These are phyloP conservation scores for Pangasius mekongensis DNA, from an alignment of 2,797 vertebrate species.

Conservation along the genomic window DNA sequence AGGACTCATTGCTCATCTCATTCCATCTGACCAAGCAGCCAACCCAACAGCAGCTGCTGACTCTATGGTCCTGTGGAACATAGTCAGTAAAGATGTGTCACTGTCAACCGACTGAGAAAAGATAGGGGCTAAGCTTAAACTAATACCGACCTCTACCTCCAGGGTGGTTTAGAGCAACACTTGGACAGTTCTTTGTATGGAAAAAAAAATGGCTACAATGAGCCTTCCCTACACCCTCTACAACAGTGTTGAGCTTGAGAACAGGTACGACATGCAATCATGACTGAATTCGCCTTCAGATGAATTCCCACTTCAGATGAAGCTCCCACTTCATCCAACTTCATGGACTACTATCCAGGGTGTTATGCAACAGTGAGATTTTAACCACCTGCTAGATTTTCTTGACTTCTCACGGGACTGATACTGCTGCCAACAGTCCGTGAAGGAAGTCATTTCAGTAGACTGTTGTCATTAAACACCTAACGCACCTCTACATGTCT, in stretches of 20 bases:
- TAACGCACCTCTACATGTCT: not conserved
- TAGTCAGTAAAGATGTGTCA: not conserved
- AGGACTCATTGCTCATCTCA: not conserved
- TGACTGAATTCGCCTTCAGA: not conserved
- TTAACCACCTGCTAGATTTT: not conserved
- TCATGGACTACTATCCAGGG: not conserved
- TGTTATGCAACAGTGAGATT: not conserved
- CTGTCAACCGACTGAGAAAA: not conserved
- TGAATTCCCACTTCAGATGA: not conserved
- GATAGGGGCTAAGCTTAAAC: not conserved
- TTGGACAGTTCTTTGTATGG: no score
- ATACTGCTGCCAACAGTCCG: not conserved
- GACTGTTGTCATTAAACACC: not conserved
- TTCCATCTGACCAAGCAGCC: not conserved
- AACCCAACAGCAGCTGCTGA: not conserved
- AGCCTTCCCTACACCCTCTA: not conserved
- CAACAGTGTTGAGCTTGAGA: not conserved
- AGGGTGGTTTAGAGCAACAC: not conserved
- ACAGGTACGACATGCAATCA: not conserved
- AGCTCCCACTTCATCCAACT: not conserved
- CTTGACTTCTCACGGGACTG: not conserved
- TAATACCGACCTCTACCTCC: not conserved
- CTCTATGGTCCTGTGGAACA: not conserved
- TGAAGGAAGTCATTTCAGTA: not conserved
- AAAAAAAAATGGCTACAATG: not conserved